A percentile compares a stretch with the other conserved stretches of the same genome.
phyloP scores from a whole-genome alignment of 2,113 vertebrate genomes.

The Ondatra zibethicus region DNA sequence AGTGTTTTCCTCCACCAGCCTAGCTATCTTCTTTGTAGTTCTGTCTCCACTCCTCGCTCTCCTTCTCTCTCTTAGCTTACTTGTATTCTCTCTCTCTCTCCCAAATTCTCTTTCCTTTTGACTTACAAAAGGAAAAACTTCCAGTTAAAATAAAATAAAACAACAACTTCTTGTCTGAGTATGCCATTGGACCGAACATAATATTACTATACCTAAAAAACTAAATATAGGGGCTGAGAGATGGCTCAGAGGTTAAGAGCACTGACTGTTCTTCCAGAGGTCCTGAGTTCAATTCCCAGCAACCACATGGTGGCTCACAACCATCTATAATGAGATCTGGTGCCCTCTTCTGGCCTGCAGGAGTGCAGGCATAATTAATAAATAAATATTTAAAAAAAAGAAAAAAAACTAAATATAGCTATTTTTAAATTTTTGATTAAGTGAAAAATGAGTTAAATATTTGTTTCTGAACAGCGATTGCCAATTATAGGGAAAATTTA shows the following conservation, averaged over 20 bases:
- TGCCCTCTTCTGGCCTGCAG: too few relatives aligned
- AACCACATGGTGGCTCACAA: too few relatives aligned
- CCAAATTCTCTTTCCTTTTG: neutral
- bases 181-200: neutral
- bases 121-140: neutral
- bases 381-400: too few relatives aligned
- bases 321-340: too few relatives aligned
- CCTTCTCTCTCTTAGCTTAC: neutral
- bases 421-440: neutral
- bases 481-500: neutral
- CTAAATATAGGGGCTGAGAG: neutral
- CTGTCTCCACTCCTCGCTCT: neutral
- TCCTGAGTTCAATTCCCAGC: too few relatives aligned
- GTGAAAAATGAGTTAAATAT: neutral
- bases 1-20: neutral
- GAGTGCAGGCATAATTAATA: too few relatives aligned
- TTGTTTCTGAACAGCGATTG: neutral
- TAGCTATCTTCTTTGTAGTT: neutral
- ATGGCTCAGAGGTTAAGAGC: too few relatives aligned
- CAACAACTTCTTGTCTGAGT: neutral
- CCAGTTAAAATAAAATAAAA: neutral
- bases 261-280: too few relatives aligned
- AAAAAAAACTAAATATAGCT: neutral
- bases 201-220: neutral
- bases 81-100: neutral